phyloP scores from a whole-genome alignment of 2,113 vertebrate species.

The Larimichthys crocea region DNA sequence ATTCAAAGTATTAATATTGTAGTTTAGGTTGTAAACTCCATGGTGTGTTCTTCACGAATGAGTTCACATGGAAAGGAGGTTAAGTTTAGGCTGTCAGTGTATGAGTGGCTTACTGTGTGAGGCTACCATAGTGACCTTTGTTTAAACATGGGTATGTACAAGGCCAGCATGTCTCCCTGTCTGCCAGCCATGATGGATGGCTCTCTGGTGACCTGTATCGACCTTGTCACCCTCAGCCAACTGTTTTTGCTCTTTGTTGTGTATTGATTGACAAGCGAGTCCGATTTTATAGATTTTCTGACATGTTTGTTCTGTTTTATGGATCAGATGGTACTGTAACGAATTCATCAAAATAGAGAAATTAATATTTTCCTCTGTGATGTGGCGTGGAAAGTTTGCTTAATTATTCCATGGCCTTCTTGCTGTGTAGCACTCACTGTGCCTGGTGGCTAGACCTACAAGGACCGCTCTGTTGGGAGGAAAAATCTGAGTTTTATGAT shows the following conservation, averaged over 20 bases:
- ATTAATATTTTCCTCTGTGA: slow-evolving; percentile 53
- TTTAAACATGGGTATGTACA: slow-evolving; percentile 52
- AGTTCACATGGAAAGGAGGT: not conserved
- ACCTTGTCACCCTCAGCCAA: slow-evolving; percentile 55
- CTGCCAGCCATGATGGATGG: slow-evolving; percentile 74
- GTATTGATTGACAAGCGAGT: slow-evolving; percentile 64
- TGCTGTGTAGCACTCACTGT: slow-evolving; percentile 35
- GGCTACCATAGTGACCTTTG: slow-evolving; percentile 34
- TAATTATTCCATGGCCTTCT: slow-evolving; percentile 65
- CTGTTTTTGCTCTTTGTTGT: slow-evolving; percentile 53
- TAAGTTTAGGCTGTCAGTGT: slow-evolving; percentile 17
- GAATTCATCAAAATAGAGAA: slow-evolving; percentile 36
- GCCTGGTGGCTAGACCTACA: slow-evolving; percentile 62
- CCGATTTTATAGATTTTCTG: slow-evolving; percentile 5
- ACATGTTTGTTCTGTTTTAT: not conserved
- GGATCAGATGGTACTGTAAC: not conserved
- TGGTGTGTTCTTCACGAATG: not conserved
- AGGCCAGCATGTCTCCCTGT: slow-evolving; percentile 63
- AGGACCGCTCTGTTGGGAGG: slow-evolving; percentile 64
- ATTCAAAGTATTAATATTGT: not conserved
- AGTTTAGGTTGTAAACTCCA: not conserved
- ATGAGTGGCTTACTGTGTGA: slow-evolving; percentile 25
- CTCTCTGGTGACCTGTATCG: slow-evolving; percentile 59
- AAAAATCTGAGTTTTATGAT: slow-evolving; percentile 76
- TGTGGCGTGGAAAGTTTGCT: slow-evolving; percentile 66